These are phyloP conservation scores for Oreochromis tanganicae DNA, from an alignment of 2,113 vertebrate genomes.

Conservation along the genomic window DNA sequence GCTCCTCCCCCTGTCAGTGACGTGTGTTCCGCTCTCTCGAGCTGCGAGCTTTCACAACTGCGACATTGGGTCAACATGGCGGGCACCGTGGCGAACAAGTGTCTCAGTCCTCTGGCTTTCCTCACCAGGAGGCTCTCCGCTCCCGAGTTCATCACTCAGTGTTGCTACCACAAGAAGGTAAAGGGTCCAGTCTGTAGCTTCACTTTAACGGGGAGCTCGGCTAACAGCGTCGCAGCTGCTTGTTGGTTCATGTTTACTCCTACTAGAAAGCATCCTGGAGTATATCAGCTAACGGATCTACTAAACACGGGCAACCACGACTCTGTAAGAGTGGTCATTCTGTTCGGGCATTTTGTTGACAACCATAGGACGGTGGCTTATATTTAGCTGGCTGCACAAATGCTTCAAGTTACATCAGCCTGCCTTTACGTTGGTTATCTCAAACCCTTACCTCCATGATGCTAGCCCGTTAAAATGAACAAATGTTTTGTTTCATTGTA, in stretches of 20 bases:
- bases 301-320: neutral
- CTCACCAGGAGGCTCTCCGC: constrained; percentile 54
- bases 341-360: neutral
- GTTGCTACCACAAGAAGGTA: constrained; percentile 73
- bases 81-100: constrained; percentile 28
- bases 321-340: neutral
- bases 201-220: neutral
- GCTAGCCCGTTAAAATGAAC: neutral
- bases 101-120: constrained; percentile 49
- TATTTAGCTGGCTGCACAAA: neutral
- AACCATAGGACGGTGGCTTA: neutral
- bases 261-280: neutral
- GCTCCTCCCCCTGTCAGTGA: neutral
- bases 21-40: neutral
- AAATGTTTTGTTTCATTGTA: neutral
- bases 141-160: constrained; percentile 51
- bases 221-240: neutral
- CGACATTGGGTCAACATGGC: constrained; percentile 65
- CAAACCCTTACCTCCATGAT: neutral
- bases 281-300: too few relatives aligned
- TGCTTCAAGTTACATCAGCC: neutral
- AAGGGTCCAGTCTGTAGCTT: neutral
- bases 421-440: neutral
- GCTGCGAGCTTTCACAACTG: neutral
- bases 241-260: constrained; percentile 5